Base-by-base conservation (phyloP, 2,888 invertebrate genomes). In the Aelia acuminata region DNA sequence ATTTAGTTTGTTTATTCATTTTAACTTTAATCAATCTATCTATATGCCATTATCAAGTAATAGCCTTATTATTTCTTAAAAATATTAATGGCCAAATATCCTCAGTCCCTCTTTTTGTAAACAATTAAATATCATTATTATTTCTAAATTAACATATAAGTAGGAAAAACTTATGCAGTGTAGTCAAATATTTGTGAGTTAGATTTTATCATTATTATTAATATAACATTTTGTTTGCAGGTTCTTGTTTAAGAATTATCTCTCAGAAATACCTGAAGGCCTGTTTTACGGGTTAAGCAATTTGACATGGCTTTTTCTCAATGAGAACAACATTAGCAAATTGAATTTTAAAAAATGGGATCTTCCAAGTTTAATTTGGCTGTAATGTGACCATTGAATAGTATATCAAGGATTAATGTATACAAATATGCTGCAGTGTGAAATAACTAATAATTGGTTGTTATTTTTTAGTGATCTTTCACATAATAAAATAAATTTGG, bases 401-500 rank as follows among this genome's bases (percentile, higher is more conserved):
- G 11, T 10, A 53, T 53, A 31, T 31, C 53, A 31, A 84, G 26
- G 43, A 26, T 50, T 50, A 31, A 86, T 26, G 22, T 86, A 39
- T 80, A 48, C 22, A 84, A 85, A 84, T 88, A 88, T 63, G 63
- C 75, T 47, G 35, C 26, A 47, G 87, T 88, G 88, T 87, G 86
- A 63, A 49, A 88, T 50, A 11, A 31, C 31, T 35, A n/a, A n/a
- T n/a, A n/a, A n/a, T 31, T 85, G 35, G 26, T 57, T 22, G 0
- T 31, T 26, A n/a, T 87, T 22, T 89, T 89, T 39, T 89, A 91
- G 91, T 80, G 92, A 93, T 90, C 91, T 94, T 85, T 93, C 93
- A 22, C 91, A 92, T 53, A 94, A 94, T 92, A 91, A 91, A 20
- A 91, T 94, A 63, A 93, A 93, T 5, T 91, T 93, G 87, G 91